Evolutionary conservation across 2,113 vertebrate species (phyloP), one percentile per base, ranked within the genome.

Genomic region (Pyxicephalus adspersus): DNA sequence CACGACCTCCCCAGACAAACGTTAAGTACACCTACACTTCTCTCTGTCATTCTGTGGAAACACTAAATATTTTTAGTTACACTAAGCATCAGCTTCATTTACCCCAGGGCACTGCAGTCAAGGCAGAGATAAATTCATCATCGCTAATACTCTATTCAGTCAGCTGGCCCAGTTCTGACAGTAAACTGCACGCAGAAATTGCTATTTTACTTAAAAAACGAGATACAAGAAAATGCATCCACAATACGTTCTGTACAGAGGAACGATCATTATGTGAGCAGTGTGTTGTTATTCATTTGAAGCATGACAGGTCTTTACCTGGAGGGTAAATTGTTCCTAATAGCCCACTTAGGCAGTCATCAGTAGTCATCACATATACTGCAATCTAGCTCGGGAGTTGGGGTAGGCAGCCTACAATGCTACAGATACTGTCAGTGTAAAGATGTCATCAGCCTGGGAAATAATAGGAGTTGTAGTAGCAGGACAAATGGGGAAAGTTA

Each of bases 1-100:
- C 86, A 78, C 0, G 52, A 85, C 87, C 90, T 90, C 88, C 87
- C 86, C 83, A 87, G 84, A 86, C 78, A 86, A 87, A 87, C 84
- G 89, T 88, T 84, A 86, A 89, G 87, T 85, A 86, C 88, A 90
- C 88, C 91, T 90, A 85, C 88, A 81, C 83, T 4, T 5, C 83
- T 75, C 86, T 87, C 84, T 79, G 19, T 86, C 87, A 83, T 85
- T 70, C 81, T 50, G 5, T 64, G 64, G 84, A 85, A 90, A 90
- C 85, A 64, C 77, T 65, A 85, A 89, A 75, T 89, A 91, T 91
- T 92, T 94, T 90, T 88, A 88, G 87, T 71, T 83, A 63, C 68
- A 85, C 84, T 85, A 83, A 87, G 74, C 78, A 81, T 80, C 64
- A 83, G 67, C 84, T 81, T 89, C 83, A 79, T 86, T 86, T 86